Evolutionary conservation across 2,888 invertebrate genomes (phyloP), one percentile per base, ranked within the genome.

Genomic region (Andrena hattorfiana): DNA sequence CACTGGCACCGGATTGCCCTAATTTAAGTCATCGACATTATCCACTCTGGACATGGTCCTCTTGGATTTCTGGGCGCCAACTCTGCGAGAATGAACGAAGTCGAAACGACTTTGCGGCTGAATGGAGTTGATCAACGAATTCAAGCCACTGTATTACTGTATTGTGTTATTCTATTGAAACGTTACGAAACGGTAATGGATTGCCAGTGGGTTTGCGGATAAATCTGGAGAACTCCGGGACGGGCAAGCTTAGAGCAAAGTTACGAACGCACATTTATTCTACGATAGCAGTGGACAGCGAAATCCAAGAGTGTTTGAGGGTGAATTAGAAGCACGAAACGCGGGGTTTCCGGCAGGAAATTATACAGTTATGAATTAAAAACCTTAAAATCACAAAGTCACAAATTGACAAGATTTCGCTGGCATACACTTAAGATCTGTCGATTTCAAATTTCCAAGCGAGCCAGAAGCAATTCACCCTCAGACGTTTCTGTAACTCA

Each of bases 171-270:
- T 6, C 13, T 16, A 60, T 28, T 28, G 60, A 28, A 28, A 60
- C 8, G 28, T 60, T 60, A 60, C 13, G 26, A 28, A 60, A 60
- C 28, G 28, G 28, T 51, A 67, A 67, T 67, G 67, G 51, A 67
- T 67, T 67, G 51, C 49, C 4, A 20, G 49, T 13, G 48, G 49
- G 28, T 67, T 51, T 67, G 49, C 30, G 20, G 30, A 51, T 30
- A 30, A 49, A 51, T 67, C 51, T 51, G 20, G 49, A 13, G 49
- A 51, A 49, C 49, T 67, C 48, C 48, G 26, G 66, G 66, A 49
- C 49, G 30, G 49, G 26, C 10, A n/a, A 16, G 28, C 66, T 28
- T n/a, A 28, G 49, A 66, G 16, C 48, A 66, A 66, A 66, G 66
- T 66, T 66, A 48, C 26, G 28, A 23, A 48, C 66, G 48, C 26